Percentiles rank a stretch among this genome's conserved stretches.
Evolutionary conservation across 2,888 invertebrate species (phyloP).

Genomic region (Seira musarum): DNA sequence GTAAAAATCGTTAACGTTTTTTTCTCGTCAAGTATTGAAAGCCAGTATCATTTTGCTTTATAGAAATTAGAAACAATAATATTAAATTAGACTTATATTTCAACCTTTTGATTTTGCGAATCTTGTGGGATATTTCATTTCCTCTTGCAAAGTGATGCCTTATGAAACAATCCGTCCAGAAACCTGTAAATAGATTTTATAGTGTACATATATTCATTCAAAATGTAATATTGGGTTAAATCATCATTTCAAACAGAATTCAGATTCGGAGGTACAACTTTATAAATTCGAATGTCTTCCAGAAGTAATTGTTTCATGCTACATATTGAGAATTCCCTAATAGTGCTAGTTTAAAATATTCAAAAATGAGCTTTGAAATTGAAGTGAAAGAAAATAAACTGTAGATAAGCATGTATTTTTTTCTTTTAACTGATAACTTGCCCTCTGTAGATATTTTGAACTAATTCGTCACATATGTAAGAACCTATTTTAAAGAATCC

Average conservation of each 20-base stretch:
- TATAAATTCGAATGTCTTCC: constrained; percentile 11
- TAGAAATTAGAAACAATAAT: background rate
- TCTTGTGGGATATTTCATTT: no score
- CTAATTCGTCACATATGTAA: background rate
- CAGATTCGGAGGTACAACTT: background rate
- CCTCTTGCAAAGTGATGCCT: background rate
- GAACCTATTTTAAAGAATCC: no score
- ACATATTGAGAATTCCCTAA: background rate
- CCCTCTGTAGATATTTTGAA: background rate
- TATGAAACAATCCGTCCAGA: constrained; percentile 15
- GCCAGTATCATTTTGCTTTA: background rate
- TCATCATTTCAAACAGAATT: background rate
- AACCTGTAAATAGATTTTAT: constrained; percentile 15
- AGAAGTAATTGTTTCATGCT: background rate
- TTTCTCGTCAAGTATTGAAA: background rate
- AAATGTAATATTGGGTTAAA: background rate
- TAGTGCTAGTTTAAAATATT: background rate
- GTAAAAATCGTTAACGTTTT: background rate
- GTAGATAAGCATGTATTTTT: background rate
- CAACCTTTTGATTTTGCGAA: background rate
- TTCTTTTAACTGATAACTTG: background rate
- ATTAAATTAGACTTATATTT: background rate
- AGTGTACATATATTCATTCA: no score
- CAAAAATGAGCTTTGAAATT: background rate
- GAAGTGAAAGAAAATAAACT: constrained; percentile 3